Base-by-base conservation (phyloP, 2,888 invertebrate genomes). In the Heteromurus nitidus region DNA sequence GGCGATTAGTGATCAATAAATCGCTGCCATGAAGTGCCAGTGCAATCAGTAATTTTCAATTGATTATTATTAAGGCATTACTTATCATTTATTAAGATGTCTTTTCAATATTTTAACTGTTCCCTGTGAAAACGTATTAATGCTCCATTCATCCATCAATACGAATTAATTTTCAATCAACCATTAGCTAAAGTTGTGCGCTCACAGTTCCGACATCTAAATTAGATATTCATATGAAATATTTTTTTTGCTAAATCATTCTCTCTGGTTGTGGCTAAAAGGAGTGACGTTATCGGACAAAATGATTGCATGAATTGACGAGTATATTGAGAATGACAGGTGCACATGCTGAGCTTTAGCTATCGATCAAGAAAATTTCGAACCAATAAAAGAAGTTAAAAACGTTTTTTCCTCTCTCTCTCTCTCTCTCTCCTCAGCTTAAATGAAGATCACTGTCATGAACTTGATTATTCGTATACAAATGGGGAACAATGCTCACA, bases 121-220 rank as follows among this genome's bases (percentile, higher is more conserved):
- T n/a, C 30, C 42, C 22, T 50, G 24, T 36, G 22, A 62, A 30
- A 50, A 58, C 80, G 36, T 80, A 80, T 80, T 80, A 80, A 67
- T 72, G 67, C 53, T 65, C 47, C 67, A 79, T 79, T 79, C 70
- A 65, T 50, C 70, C 79, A 73, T 80, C 80, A 80, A 80, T 80
- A 80, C 47, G 72, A 80, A 80, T 80, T 80, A 73, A 80, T 80
- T 80, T 80, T 80, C 80, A 80, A 80, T 80, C 67, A 73, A 55
- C 67, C 65, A 80, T 68, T 80, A 69, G 69, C 42, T 42, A 62
- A 31, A n/a, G 36, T 36, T 36, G 47, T 47, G 11, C 16, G 47
- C 47, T 58, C 28, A 11, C 47, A n/a, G 47, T 47, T 47, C 9
- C 47, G n/a, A 5, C 36, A 36, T 36, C 13, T n/a, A n/a, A 36